A percentile compares a stretch with the other conserved stretches of the same genome.
Conservation (phyloP, 2,797 vertebrate genomes). For the Tauraco hartlaubi region DNA sequence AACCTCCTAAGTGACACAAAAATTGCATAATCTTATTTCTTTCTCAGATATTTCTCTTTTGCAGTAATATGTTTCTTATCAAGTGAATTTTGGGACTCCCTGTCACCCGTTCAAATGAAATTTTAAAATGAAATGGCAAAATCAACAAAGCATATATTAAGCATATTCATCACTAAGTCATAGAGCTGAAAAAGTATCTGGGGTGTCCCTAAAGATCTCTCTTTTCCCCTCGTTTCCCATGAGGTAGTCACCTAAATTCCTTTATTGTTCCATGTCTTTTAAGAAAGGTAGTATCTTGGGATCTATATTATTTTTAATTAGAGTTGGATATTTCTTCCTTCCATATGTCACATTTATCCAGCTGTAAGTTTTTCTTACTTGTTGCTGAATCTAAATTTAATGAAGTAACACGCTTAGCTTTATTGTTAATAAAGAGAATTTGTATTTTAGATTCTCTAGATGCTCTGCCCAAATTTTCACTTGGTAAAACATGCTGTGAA, state of each 20-base stretch:
- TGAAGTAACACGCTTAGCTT: neutral
- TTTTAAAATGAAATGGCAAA: neutral
- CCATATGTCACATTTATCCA: neutral
- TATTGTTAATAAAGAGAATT: constrained; percentile 11
- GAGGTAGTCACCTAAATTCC: neutral
- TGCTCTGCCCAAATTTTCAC: neutral
- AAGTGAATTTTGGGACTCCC: neutral
- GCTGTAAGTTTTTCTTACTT: neutral
- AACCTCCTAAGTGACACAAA: neutral
- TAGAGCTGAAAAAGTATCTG: neutral
- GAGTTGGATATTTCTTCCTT: neutral
- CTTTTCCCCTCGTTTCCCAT: neutral
- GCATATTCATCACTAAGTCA: neutral
- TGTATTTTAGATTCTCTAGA: neutral
- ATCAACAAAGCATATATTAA: neutral
- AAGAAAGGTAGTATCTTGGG: neutral
- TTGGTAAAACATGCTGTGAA: constrained; percentile 3
- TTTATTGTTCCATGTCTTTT: neutral
- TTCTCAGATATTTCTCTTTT: neutral
- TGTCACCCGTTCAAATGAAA: neutral
- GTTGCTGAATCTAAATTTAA: neutral
- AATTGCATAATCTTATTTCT: neutral
- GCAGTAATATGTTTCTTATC: neutral
- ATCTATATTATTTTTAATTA: neutral
- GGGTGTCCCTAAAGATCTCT: neutral